Conservation (phyloP, 2,113 vertebrate genomes). For the Ivindomyrus marchei region DNA sequence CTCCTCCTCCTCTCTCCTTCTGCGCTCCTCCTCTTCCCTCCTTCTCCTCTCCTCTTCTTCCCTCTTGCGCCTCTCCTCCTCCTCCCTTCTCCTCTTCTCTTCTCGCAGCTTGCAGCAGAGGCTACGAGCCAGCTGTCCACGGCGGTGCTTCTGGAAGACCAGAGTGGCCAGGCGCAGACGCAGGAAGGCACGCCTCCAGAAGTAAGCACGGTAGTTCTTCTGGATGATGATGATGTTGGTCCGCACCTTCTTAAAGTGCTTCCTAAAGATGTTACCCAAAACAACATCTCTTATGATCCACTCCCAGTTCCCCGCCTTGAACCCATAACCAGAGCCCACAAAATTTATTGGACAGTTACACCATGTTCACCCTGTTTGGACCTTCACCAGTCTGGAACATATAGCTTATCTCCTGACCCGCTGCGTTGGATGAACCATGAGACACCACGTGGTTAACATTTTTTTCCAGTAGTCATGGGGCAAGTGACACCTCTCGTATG, state of each 20-base stretch:
- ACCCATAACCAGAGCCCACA: neutral
- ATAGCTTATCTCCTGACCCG: neutral
- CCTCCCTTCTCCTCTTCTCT: slow-evolving; percentile 55
- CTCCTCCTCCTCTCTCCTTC: slow-evolving; percentile 45
- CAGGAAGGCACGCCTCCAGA: slow-evolving; percentile 69
- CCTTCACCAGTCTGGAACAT: neutral
- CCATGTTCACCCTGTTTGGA: neutral
- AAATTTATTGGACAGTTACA: neutral
- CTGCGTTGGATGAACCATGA: neutral
- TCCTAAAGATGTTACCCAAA: slow-evolving; percentile 53
- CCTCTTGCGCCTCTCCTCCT: slow-evolving; percentile 41
- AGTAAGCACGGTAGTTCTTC: slow-evolving; percentile 80
- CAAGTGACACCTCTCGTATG: neutral
- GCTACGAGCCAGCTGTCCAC: slow-evolving; percentile 67
- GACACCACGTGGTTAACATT: neutral
- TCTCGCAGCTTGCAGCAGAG: slow-evolving; percentile 62
- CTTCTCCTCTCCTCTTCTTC: slow-evolving; percentile 48
- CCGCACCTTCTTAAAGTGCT: slow-evolving; percentile 70
- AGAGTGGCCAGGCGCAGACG: slow-evolving; percentile 63
- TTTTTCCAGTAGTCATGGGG: neutral
- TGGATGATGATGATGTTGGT: slow-evolving; percentile 74
- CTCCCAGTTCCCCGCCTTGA: neutral
- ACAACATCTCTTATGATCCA: neutral
- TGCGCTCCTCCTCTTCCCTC: slow-evolving; percentile 54
- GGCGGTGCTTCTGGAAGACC: slow-evolving; percentile 76